These are phyloP conservation scores for Chloropsis hardwickii DNA, from an alignment of 2,113 vertebrate species.

Conservation along the genomic window DNA sequence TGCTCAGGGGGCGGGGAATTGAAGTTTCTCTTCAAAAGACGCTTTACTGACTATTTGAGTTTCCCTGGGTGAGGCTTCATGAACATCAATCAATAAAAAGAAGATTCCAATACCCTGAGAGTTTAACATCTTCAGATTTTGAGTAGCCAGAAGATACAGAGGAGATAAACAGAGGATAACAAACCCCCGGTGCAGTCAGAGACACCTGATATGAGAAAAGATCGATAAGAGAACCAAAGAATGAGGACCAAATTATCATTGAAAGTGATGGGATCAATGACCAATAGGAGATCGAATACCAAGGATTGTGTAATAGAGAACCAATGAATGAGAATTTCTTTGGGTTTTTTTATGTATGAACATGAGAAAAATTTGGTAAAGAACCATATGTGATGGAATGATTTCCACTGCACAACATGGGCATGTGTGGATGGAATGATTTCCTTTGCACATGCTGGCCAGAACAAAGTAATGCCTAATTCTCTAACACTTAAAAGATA, in stretches of 20 bases:
- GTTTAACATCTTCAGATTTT: not conserved
- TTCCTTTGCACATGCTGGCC: not conserved
- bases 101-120: not conserved
- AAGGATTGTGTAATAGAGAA: not conserved
- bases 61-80: not conserved
- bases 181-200: not conserved
- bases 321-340: not conserved
- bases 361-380: not conserved
- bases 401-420: not conserved
- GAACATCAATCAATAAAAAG: not conserved
- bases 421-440: not conserved
- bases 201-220: not conserved
- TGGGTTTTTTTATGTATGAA: not conserved
- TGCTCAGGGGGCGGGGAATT: rapidly evolving
- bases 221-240: not conserved
- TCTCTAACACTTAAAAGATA: not conserved
- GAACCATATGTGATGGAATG: not conserved
- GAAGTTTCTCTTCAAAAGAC: not conserved
- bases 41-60: not conserved
- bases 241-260: not conserved
- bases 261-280: not conserved
- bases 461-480: not conserved
- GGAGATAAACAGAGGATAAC: not conserved
- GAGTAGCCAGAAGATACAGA: not conserved
- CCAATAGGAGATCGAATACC: not conserved